Evolutionary conservation across 2,797 vertebrate species (phyloP).

Genomic region (Falco cherrug): DNA sequence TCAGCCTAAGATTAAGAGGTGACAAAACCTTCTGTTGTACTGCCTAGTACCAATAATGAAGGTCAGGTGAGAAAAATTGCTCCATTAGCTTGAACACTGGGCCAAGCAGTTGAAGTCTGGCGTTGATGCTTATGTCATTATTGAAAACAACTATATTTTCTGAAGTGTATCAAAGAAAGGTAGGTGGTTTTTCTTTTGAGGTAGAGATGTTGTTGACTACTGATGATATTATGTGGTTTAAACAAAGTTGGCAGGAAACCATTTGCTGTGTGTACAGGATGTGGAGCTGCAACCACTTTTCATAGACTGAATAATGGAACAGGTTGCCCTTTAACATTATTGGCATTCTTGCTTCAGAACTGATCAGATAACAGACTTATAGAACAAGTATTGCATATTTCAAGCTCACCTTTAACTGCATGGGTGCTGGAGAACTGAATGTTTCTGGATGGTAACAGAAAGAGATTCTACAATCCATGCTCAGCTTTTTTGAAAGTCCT

Average conservation of each 20-base stretch:
- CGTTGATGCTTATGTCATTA: background rate
- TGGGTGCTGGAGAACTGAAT: slow-evolving; percentile 79
- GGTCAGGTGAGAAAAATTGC: background rate
- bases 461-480: slow-evolving; percentile 82
- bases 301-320: background rate
- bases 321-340: background rate
- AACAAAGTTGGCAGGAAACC: background rate
- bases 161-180: background rate
- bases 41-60: background rate
- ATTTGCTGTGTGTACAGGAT: background rate
- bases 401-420: slow-evolving; percentile 78
- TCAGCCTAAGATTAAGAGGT: background rate
- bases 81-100: background rate
- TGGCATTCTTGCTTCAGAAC: background rate
- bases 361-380: background rate
- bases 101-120: background rate
- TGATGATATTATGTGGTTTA: background rate
- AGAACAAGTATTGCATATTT: background rate
- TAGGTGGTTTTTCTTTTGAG: background rate
- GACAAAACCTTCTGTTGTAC: background rate
- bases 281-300: background rate
- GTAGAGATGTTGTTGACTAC: background rate
- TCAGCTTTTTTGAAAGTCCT: slow-evolving; percentile 82
- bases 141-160: background rate
- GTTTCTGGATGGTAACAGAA: slow-evolving; percentile 84